A percentile compares a stretch with the other conserved stretches of the same genome.
These are phyloP conservation scores for Dicaeum eximium DNA, from an alignment of 2,113 vertebrate genomes.

Conservation along the genomic window DNA sequence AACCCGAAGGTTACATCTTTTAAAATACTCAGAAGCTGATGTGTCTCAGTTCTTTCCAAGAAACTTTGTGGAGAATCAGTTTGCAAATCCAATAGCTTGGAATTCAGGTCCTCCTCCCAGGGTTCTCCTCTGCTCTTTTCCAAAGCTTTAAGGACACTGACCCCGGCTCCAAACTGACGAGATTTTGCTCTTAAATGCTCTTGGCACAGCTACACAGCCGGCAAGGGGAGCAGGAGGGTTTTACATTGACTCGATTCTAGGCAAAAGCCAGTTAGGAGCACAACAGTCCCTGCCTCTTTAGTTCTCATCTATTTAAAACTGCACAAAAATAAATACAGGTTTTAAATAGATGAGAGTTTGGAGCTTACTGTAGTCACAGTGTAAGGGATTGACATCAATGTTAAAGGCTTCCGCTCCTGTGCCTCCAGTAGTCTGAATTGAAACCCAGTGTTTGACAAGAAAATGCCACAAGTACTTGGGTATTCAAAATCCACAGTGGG, in stretches of 20 bases:
- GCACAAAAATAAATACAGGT: conserved; percentile 51
- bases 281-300: not conserved
- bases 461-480: not conserved
- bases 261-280: not conserved
- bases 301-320: conserved; percentile 59
- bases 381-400: not conserved
- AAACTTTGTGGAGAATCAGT: not conserved
- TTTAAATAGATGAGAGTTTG: conserved; percentile 51
- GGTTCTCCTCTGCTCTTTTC: conserved; percentile 1
- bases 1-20: not conserved
- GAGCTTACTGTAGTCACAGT: not conserved
- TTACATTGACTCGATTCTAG: not conserved
- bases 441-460: not conserved
- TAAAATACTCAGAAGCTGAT: conserved; percentile 9
- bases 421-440: not conserved
- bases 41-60: not conserved
- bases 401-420: not conserved
- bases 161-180: not conserved
- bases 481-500: not conserved
- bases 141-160: conserved; percentile 34
- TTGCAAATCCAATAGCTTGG: not conserved
- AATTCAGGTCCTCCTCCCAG: not conserved
- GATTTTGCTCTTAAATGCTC: conserved; percentile 1
- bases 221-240: not conserved
- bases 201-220: not conserved